Base-by-base conservation (phyloP, 2,113 vertebrate genomes). In the Dipodomys stephensi region DNA sequence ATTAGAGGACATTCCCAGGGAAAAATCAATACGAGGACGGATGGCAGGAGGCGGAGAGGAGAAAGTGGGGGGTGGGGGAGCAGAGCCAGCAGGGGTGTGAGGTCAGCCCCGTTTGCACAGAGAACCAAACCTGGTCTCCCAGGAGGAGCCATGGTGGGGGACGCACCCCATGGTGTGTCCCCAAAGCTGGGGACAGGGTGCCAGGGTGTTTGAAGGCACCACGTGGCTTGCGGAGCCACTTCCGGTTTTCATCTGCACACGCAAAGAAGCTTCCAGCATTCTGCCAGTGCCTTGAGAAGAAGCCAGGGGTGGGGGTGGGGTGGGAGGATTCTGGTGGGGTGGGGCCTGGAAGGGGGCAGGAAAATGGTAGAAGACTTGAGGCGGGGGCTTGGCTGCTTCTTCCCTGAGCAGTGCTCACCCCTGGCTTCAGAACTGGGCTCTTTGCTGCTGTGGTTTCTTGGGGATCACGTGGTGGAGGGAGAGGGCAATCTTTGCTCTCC, bases 291-390 rank as follows among this genome's bases (percentile, higher is more conserved):
- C 65, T 32, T 25, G 64, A 32, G 67, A 53, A 71, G 62, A 64
- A 18, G 2, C 20, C 2, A 18, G 15, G 44, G 53, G 53, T 49
- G 53, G 12, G 15, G 53, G 12, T 57, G 30, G 10, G 9, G 22
- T 0, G 30, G 65, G 32, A 22, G n/a, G n/a, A 23, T 2, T 3
- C 0, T 7, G 13, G 67, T 23, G 49, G 4, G 53, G 12, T 57
- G 15, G 53, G 53, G 53, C 12, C 49, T 18, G 53, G 53, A 13
- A 46, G 13, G 6, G 18, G 44, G 25, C 22, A 16, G 57, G 53
- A 25, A 4, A 13, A 19, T 1, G 15, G 87, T 15, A 44, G 18
- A 25, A 9, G 30, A 18, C 4, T 2, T 0, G 1, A 30, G 28
- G 44, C 27, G 23, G 39, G 20, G 16, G 35, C 32, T 1, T 53